phyloP scores from a whole-genome alignment of 2,888 invertebrate species.

The Morinoia aosen region DNA sequence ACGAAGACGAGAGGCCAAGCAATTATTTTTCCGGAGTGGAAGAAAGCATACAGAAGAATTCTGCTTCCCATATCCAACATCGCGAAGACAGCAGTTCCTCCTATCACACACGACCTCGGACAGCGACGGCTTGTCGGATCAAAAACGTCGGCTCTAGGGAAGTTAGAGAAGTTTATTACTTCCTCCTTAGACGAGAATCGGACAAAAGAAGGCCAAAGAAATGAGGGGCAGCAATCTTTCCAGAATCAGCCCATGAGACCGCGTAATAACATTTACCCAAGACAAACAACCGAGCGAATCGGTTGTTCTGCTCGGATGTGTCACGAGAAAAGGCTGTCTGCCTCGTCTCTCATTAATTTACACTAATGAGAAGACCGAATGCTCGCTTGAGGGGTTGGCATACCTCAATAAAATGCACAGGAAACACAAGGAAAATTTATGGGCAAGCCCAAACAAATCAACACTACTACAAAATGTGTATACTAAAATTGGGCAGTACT shows the following conservation, averaged over 20 bases:
- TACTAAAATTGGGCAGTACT: too few species aligned
- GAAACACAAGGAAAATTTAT: too few species aligned
- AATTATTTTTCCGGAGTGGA: background rate
- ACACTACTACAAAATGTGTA: too few species aligned
- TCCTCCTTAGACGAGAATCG: background rate
- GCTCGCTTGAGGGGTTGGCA: too few species aligned
- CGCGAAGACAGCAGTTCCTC: background rate
- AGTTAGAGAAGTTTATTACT: background rate
- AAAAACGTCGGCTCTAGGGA: background rate
- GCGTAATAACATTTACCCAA: background rate
- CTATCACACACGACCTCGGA: background rate
- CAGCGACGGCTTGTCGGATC: background rate
- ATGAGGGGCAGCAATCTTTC: background rate
- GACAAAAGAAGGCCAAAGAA: background rate
- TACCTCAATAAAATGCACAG: too few species aligned
- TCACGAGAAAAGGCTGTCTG: too few species aligned
- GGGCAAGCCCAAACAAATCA: too few species aligned
- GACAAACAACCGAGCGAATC: background rate
- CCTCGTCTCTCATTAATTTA: too few species aligned
- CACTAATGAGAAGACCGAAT: too few species aligned
- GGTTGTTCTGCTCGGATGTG: background rate
- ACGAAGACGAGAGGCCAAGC: background rate
- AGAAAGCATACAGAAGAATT: background rate
- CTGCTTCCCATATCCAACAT: background rate
- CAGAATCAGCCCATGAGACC: background rate